phyloP scores from a whole-genome alignment of 2,113 vertebrate genomes.

The Campylorhamphus procurvoides region DNA sequence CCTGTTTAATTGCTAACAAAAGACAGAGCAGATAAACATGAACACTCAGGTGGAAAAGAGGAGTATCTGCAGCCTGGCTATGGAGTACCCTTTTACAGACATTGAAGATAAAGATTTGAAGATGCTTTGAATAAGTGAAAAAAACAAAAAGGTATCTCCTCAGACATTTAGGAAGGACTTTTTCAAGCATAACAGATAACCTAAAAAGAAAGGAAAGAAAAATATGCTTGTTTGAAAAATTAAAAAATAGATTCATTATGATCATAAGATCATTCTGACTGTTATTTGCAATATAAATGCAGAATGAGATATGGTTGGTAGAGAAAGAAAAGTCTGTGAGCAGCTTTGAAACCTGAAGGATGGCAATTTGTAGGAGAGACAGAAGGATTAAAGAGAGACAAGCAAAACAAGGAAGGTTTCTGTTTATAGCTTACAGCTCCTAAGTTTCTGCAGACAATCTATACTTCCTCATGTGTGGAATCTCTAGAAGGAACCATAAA shows the following conservation, averaged over 20 bases:
- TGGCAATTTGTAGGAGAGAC: not conserved
- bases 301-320: not conserved
- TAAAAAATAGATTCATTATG: not conserved
- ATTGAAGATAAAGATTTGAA: not conserved
- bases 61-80: not conserved
- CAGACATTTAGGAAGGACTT: not conserved
- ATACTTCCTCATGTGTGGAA: not conserved
- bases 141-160: not conserved
- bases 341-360: not conserved
- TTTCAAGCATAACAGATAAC: not conserved
- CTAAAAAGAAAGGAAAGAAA: not conserved
- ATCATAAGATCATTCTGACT: rapidly evolving
- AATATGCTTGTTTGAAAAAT: rapidly evolving
- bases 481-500: not conserved
- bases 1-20: not conserved
- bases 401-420: not conserved
- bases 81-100: not conserved
- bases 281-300: not conserved
- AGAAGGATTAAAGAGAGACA: not conserved
- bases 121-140: not conserved
- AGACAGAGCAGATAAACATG: not conserved
- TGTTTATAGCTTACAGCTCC: not conserved
- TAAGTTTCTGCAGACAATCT: not conserved
- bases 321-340: not conserved
- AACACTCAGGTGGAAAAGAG: not conserved